Evolutionary conservation across 2,888 invertebrate genomes (phyloP), one percentile per base, ranked within the genome.

Genomic region (Hyposoter dolosus): DNA sequence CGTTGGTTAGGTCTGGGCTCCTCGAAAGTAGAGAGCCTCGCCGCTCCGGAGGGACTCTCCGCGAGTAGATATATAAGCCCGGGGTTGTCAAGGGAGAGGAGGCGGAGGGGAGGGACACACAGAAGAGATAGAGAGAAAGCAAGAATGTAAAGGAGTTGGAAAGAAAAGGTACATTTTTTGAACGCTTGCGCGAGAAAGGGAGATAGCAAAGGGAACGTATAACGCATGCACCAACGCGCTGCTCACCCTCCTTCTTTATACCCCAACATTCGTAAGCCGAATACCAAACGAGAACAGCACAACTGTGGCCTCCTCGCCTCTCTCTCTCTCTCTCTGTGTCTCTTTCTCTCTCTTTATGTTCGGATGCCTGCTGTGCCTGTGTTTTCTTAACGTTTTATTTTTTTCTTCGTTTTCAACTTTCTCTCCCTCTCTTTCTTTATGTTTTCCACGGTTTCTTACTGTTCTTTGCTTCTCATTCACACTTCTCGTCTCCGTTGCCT

Each of bases 201-300:
- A 72, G 69, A 84, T 53, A 65, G 60, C 47, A 50, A 82, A 77
- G 74, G 77, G 71, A 72, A 63, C 50, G 68, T 77, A 75, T 56
- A 78, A 78, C 84, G 72, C 80, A 83, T 88, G 84, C 81, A 84
- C 85, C 85, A 81, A 88, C 87, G 86, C 84, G 87, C 85, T 85
- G 87, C 85, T 85, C 82, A 86, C 85, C 77, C 87, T 77, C 80
- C 87, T 77, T 88, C 89, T 43, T 40, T 32, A 10, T 88, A 86
- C 81, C 87, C 87, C 79, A 76, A 82, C 88, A 88, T 85, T 89
- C 88, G 89, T 88, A 89, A 86, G 84, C 85, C 87, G 89, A 89
- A 89, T 88, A 88, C 87, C 84, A 89, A 89, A 89, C 88, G 89
- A 88, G 88, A 85, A 79, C 81, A 56, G 82, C 85, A 68, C 81